Evolutionary conservation across 1,140 invertebrate species (phyloP).

Genomic region (Drosophila elegans): DNA sequence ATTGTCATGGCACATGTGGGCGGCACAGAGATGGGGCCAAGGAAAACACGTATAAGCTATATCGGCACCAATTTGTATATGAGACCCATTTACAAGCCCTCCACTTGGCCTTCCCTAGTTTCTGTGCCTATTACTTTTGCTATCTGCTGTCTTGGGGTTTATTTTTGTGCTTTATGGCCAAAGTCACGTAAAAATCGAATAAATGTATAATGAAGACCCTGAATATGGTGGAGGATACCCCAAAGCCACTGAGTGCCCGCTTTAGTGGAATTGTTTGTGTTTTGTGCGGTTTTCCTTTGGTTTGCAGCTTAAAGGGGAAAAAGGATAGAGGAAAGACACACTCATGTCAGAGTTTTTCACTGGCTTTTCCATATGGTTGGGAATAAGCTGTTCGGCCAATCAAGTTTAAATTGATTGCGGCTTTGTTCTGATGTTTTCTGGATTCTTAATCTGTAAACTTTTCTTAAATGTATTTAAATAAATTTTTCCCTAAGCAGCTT

Average conservation of each 20-base stretch:
- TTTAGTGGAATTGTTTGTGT: slow-evolving; percentile 28
- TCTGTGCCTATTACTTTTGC: slow-evolving; percentile 26
- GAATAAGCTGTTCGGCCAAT: slow-evolving; percentile 33
- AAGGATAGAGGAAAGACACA: slow-evolving; percentile 3
- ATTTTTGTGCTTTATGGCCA: slow-evolving; percentile 74
- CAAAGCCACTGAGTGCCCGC: slow-evolving; percentile 48
- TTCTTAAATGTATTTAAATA: slow-evolving; percentile 15
- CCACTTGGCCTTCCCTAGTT: slow-evolving; percentile 13
- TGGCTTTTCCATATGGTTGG: slow-evolving; percentile 23
- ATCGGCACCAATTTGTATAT: slow-evolving; percentile 66
- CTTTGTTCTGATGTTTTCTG: slow-evolving; percentile 11
- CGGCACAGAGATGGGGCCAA: background rate
- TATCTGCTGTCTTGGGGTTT: slow-evolving; percentile 49
- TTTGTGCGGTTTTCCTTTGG: slow-evolving; percentile 6
- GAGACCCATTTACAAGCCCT: slow-evolving; percentile 45
- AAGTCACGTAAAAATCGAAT: slow-evolving; percentile 77
- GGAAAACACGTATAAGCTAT: slow-evolving; percentile 38
- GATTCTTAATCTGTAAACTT: slow-evolving; percentile 6
- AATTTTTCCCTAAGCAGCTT: slow-evolving; percentile 4
- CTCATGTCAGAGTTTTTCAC: slow-evolving; percentile 29
- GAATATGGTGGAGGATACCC: slow-evolving; percentile 15
- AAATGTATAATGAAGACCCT: slow-evolving; percentile 72
- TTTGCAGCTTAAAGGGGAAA: background rate
- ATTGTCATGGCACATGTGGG: slow-evolving; percentile 59
- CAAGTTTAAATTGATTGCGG: slow-evolving; percentile 23